Conservation (phyloP, 2,888 invertebrate species). For the Scaeva pyrastri region DNA sequence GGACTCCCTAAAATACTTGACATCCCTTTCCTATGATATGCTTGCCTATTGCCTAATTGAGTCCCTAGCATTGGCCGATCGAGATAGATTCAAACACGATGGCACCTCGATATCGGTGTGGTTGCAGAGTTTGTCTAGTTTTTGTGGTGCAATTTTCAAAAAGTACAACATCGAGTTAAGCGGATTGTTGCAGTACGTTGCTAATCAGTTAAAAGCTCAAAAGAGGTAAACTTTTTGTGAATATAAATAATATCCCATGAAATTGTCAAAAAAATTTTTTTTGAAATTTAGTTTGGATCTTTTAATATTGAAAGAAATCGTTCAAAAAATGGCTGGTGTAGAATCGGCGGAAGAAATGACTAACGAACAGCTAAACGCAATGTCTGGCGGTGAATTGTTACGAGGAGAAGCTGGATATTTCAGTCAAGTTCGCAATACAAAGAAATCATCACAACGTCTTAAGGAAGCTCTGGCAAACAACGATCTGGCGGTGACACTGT, state of each 20-base stretch:
- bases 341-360: constrained; percentile 99
- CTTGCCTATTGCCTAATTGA: constrained; percentile 98
- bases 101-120: constrained; percentile 96
- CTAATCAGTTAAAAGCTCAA: constrained; percentile 97
- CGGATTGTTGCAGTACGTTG: constrained; percentile 97
- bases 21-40: constrained; percentile 97
- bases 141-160: constrained; percentile 98
- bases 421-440: constrained; percentile 97
- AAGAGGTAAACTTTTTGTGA: constrained; percentile 89
- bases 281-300: constrained; percentile 90
- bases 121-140: constrained; percentile 97
- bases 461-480: constrained; percentile 98
- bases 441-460: constrained; percentile 96
- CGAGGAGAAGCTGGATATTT: constrained; percentile 99
- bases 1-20: constrained; percentile 98
- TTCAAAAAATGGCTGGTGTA: constrained; percentile 99
- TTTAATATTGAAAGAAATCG: constrained; percentile 97
- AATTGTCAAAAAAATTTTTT: too few species aligned
- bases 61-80: constrained; percentile 91
- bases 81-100: constrained; percentile 92
- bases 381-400: constrained; percentile 98
- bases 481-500: constrained; percentile 96
- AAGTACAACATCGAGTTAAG: constrained; percentile 98
- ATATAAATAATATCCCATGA: background rate
- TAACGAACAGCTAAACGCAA: constrained; percentile 96